Conservation (phyloP, 2,888 invertebrate species). For the Callinectes sapidus region DNA sequence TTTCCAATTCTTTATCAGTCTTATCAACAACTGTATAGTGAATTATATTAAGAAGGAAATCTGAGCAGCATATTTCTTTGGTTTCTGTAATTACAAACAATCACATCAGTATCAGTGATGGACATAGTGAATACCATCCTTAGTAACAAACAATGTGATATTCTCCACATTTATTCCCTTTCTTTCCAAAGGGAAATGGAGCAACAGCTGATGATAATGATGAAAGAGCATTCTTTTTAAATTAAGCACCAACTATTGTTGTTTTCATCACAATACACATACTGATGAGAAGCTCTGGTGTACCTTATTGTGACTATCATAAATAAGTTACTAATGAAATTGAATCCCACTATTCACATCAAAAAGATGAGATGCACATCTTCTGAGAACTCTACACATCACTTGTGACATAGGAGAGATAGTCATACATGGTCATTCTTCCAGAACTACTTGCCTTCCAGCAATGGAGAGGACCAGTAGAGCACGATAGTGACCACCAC, state of each 20-base stretch:
- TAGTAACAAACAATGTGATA: neutral
- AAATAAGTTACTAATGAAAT: neutral
- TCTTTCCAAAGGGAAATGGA: neutral
- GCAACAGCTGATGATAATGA: neutral
- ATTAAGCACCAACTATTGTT: neutral
- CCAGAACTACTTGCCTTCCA: neutral
- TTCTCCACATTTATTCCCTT: neutral
- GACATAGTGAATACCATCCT: neutral
- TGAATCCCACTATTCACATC: neutral
- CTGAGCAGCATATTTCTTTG: neutral
- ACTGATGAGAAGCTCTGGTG: neutral
- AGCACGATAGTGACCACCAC: neutral
- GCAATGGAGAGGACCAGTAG: neutral
- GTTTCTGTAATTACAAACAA: neutral
- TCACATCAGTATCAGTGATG: neutral
- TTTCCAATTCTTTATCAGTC: neutral
- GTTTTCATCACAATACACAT: neutral
- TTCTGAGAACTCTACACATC: neutral
- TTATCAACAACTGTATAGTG: neutral
- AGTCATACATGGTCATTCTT: neutral
- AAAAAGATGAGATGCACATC: neutral
- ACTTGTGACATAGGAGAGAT: neutral
- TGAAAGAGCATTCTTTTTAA: neutral
- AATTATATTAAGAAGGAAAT: neutral
- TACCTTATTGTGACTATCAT: neutral